phyloP scores from a whole-genome alignment of 2,113 vertebrate genomes.

The Bos javanicus region DNA sequence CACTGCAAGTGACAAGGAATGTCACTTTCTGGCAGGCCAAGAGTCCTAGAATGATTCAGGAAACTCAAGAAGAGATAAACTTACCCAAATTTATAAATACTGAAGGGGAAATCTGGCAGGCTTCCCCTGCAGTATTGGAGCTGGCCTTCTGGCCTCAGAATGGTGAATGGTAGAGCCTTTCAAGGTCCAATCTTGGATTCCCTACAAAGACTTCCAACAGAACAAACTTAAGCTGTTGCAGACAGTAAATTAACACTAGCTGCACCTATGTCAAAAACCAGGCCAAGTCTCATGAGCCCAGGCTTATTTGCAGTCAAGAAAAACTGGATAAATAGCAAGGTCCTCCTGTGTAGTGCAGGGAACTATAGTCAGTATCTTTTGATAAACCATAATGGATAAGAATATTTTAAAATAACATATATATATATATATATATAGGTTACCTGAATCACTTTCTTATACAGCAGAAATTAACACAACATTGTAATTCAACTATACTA shows the following conservation, averaged over 20 bases:
- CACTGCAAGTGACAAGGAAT: not conserved
- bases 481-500: not conserved
- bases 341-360: not conserved
- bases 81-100: not conserved
- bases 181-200: not conserved
- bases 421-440: not conserved
- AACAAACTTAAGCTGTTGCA: not conserved
- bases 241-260: not conserved
- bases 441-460: not conserved
- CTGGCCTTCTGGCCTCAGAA: not conserved
- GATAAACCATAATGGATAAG: not conserved
- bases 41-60: not conserved
- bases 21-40: not conserved
- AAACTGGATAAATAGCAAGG: not conserved
- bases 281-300: not conserved
- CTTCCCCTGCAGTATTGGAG: not conserved
- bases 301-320: not conserved
- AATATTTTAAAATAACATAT: not conserved
- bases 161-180: not conserved
- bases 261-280: not conserved
- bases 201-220: not conserved
- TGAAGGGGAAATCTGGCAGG: not conserved
- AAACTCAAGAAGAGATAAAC: not conserved
- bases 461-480: not conserved
- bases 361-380: not conserved